These are phyloP conservation scores for Liopterus haemorrhoidalis DNA, from an alignment of 2,888 invertebrate genomes.

Conservation along the genomic window DNA sequence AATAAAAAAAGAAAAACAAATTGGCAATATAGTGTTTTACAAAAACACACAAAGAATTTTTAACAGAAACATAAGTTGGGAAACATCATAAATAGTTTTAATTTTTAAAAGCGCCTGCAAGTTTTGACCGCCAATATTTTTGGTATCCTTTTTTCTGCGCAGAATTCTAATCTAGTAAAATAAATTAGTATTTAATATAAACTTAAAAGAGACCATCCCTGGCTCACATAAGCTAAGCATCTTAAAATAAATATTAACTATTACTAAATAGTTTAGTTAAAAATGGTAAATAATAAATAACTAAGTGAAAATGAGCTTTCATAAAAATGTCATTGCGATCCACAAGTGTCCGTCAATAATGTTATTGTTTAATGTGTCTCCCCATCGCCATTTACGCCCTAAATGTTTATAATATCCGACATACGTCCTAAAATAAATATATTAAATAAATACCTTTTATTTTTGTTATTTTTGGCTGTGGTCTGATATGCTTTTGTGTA, in stretches of 20 bases:
- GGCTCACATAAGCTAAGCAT: no score
- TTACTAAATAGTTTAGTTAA: no score
- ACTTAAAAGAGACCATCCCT: no score
- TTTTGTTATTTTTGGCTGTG: slow-evolving; percentile 19
- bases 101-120: no score
- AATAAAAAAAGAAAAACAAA: background rate
- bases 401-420: slow-evolving; percentile 17
- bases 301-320: slow-evolving; percentile 1
- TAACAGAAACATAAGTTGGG: no score
- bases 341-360: background rate
- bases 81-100: no score
- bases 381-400: slow-evolving; percentile 1
- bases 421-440: slow-evolving; percentile 9
- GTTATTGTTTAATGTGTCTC: background rate
- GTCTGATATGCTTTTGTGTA: slow-evolving; percentile 23
- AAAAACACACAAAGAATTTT: no score
- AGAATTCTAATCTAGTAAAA: background rate
- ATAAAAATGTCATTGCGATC: background rate
- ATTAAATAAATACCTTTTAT: slow-evolving; percentile 15
- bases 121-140: no score
- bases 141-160: no score
- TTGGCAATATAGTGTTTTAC: background rate
- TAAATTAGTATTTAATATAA: no score
- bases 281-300: no score
- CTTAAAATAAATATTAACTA: no score